Evolutionary conservation across 37 sponge, comb jelly and placozoan genomes (phyloP), one percentile per base, ranked within the genome.

Genomic region (Halisarca cf. caerulea): DNA sequence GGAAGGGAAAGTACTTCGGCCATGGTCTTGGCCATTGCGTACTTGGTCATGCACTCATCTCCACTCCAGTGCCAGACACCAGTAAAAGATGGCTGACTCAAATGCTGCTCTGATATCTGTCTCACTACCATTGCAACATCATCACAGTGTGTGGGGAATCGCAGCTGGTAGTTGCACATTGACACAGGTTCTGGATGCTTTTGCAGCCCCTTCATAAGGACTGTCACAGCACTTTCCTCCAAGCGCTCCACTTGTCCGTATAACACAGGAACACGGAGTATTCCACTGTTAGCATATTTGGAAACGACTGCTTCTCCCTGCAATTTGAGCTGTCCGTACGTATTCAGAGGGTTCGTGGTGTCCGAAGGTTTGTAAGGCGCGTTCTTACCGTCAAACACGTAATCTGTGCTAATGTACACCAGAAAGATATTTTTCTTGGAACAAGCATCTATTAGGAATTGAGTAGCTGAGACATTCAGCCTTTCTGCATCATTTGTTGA

Each of bases 391-490:
- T 96, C 92, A 82, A 96, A 96, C 6, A 96, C 96, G 38, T 90
- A 90, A 58, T 96, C 94, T 4, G 96, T 86, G 82, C 94, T 90
- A 37, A 96, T 89, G 91, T 96, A 90, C 3, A 96, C 36, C 35
- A 90, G 61, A 40, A 78, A 87, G 0, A 36, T 43, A 37, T 70
- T 34, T 41, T 68, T 44, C 51, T 82, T 20, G 14, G 39, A 42
- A 59, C 87, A 89, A 21, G 85, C 81, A n/a, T 78, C 41, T 14
- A 91, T 77, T 9, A 96, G 78, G 2, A 21, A 23, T 47, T 69
- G 77, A 0, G 94, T 93, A 17, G 91, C 89, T 25, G 66, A 32
- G 11, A 93, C 94, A 66, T 96, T 96, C 39, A 96, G 79, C 7
- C 30, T 37, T 34, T 59, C 47, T 7, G 91, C 85, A 8, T 41